These are phyloP conservation scores for Labroides dimidiatus DNA, from an alignment of 2,797 vertebrate genomes.

Conservation along the genomic window DNA sequence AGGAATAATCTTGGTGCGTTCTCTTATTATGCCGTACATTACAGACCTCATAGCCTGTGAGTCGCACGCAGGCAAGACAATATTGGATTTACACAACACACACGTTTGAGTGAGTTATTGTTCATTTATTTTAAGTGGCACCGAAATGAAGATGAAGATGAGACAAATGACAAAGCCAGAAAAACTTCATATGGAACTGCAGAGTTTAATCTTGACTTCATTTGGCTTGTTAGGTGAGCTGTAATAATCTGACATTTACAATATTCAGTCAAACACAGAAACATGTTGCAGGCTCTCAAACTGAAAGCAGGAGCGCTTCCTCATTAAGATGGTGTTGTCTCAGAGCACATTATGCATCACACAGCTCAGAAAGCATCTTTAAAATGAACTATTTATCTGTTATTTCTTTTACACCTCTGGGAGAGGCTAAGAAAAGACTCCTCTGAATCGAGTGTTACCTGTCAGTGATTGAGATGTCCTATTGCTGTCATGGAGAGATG, in stretches of 20 bases:
- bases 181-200: conserved; percentile 10
- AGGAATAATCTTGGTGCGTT: background rate
- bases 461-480: conserved; percentile 67
- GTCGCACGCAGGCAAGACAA: background rate
- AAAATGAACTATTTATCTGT: conserved; percentile 55
- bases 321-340: conserved; percentile 23
- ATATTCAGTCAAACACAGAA: conserved; percentile 36
- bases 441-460: conserved; percentile 24
- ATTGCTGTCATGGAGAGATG: conserved; percentile 48
- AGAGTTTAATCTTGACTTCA: conserved; percentile 27
- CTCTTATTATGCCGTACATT: conserved; percentile 7
- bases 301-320: conserved; percentile 32
- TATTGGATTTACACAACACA: background rate
- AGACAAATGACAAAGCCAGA: conserved; percentile 11
- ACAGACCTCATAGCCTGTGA: conserved; percentile 2
- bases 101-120: conserved; percentile 5
- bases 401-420: conserved; percentile 14
- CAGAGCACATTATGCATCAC: conserved; percentile 42
- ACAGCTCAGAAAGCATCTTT: conserved; percentile 54
- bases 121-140: conserved; percentile 12
- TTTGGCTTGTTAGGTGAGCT: conserved; percentile 18
- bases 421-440: conserved; percentile 19
- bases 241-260: conserved; percentile 17
- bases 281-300: conserved; percentile 29
- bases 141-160: conserved; percentile 13